Base-by-base conservation (phyloP, 2,888 invertebrate genomes). In the Endotricha flammealis region DNA sequence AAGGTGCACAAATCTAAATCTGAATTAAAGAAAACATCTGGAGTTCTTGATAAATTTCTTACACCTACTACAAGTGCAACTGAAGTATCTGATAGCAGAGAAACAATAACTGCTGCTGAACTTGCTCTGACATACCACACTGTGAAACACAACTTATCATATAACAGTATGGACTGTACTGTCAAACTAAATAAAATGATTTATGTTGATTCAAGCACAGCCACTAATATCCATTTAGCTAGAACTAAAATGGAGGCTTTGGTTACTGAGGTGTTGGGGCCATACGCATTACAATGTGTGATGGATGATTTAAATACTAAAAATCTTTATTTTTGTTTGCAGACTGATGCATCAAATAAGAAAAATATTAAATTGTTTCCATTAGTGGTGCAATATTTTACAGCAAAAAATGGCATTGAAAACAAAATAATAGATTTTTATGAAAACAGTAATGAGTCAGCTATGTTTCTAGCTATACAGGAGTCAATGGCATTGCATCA, bases 111-210 rank as follows among this genome's bases (percentile, higher is more conserved):
- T 24, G 48, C 49, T 12, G 32, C 39, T 33, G 48, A 60, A 38
- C 33, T 52, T 40, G 43, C 57, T 5, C 20, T 53, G 38, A 49
- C 52, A 35, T 58, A 39, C 32, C 56, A 58, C 38, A 50, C 50
- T 35, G 53, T 62, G 5, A 59, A 60, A 36, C 57, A 62, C 41
- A 54, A 59, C 47, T 37, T 53, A 4, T 58, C 57, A 3, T 58
- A 57, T 33, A 59, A 57, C 32, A 52, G 48, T 36, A 46, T 50
- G 52, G 54, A 57, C 30, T 53, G 58, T 38, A 37, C 33, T 23
- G 27, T 42, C 5, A 50, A 50, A 44, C 36, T 53, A 29, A 43
- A 41, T 27, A 53, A 50, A 42, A 44, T 41, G 22, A 44, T 48
- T n/a, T 49, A 45, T 46, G 40, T 37, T 7, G 41, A 50, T 39